A percentile compares a stretch with the other conserved stretches of the same genome.
Evolutionary conservation across 2,888 invertebrate genomes (phyloP).

Genomic region (Cephalotes varians): DNA sequence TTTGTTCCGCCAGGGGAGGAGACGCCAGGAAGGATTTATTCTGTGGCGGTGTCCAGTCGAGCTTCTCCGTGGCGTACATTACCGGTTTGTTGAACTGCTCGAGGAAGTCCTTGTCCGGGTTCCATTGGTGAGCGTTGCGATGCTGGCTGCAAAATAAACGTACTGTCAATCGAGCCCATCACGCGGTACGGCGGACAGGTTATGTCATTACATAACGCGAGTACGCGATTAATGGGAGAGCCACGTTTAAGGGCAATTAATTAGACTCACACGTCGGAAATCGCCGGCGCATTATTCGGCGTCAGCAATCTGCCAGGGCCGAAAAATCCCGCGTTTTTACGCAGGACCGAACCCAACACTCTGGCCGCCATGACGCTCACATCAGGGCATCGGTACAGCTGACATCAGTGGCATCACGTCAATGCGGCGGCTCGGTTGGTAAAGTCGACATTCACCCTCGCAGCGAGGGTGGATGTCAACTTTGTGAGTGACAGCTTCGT

Average conservation of each 20-base stretch:
- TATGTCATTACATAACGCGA: conserved; percentile 52
- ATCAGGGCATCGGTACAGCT: not conserved
- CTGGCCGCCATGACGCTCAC: conserved; percentile 62
- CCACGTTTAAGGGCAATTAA: not conserved
- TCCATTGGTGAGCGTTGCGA: conserved; percentile 59
- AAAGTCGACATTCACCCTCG: not conserved
- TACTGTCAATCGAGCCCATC: conserved; percentile 2
- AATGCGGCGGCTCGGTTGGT: not conserved
- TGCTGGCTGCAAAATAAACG: conserved; percentile 55
- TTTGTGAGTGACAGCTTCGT: no score
- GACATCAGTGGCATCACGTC: not conserved
- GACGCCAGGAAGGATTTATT: fast-evolving
- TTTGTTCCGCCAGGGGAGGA: not conserved
- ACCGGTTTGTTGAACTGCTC: not conserved
- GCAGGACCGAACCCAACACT: conserved; percentile 47
- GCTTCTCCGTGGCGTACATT: not conserved
- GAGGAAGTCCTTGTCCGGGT: not conserved
- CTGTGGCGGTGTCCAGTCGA: not conserved
- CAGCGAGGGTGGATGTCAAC: no score
- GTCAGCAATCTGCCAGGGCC: not conserved
- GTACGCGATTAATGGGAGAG: not conserved
- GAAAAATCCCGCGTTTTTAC: conserved; percentile 52
- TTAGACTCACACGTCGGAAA: conserved; percentile 14
- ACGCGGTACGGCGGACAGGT: not conserved
- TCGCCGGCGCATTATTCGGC: conserved; percentile 9